Percentiles rank a stretch among this genome's conserved stretches.
These are phyloP conservation scores for Neodon shergylaensis DNA, from an alignment of 2,113 vertebrate genomes.

Conservation along the genomic window DNA sequence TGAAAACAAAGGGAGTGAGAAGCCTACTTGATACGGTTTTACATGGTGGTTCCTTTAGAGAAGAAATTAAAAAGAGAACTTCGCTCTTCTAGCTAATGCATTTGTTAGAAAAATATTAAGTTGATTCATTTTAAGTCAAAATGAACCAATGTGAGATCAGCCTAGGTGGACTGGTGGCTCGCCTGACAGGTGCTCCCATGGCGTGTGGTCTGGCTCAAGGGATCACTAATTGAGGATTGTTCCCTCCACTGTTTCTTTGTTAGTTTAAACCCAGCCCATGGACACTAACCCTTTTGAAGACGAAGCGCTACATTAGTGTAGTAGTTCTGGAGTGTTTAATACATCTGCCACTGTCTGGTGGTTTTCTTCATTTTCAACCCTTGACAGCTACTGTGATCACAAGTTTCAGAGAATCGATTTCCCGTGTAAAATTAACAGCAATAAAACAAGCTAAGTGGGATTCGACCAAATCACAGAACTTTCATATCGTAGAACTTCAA, in stretches of 20 bases:
- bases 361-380: slow-evolving; percentile 87
- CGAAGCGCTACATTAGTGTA: slow-evolving; percentile 86
- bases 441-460: slow-evolving; percentile 85
- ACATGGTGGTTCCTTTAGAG: slow-evolving; percentile 34
- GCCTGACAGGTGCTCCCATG: slow-evolving; percentile 65
- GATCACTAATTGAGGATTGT: slow-evolving; percentile 84
- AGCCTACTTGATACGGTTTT: slow-evolving; percentile 59
- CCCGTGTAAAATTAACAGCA: slow-evolving; percentile 84
- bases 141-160: slow-evolving; percentile 68
- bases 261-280: slow-evolving; percentile 84
- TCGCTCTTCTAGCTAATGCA: slow-evolving; percentile 49
- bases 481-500: slow-evolving; percentile 72
- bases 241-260: slow-evolving; percentile 83
- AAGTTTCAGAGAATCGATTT: slow-evolving; percentile 86
- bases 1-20: slow-evolving; percentile 74
- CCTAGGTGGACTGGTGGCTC: slow-evolving; percentile 46
- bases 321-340: slow-evolving; percentile 84
- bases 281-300: slow-evolving; percentile 84
- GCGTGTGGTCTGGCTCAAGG: slow-evolving; percentile 80
- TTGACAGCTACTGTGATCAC: slow-evolving; percentile 86
- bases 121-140: slow-evolving; percentile 66
- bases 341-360: slow-evolving; percentile 88
- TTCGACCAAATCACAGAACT: slow-evolving; percentile 84
- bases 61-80: slow-evolving; percentile 41
- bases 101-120: slow-evolving; percentile 69